Evolutionary conservation across 2,888 invertebrate genomes (phyloP).

Genomic region (Glyphotaelius pellucidus): DNA sequence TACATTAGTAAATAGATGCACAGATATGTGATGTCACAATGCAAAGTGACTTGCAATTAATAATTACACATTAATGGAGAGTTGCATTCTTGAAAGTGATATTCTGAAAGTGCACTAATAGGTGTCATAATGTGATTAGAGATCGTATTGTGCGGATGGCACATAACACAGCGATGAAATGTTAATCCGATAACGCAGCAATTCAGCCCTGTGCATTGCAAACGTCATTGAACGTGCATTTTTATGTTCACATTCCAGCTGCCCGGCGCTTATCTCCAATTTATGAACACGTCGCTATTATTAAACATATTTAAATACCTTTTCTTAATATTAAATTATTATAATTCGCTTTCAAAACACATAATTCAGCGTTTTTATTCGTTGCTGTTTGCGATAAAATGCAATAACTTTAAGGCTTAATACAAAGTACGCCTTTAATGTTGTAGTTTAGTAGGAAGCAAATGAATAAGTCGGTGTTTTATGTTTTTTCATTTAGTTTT

Average conservation of each 20-base stretch:
- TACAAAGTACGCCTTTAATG: neutral
- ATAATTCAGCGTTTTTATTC: neutral
- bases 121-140: too few species aligned
- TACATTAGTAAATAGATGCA: too few species aligned
- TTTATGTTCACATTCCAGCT: slow-evolving; percentile 6
- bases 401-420: neutral
- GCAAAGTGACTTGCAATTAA: too few species aligned
- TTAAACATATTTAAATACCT: neutral
- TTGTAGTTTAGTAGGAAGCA: neutral
- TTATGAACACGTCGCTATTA: neutral
- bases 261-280: neutral
- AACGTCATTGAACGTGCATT: slow-evolving; percentile 21
- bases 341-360: neutral
- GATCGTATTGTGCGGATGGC: too few species aligned
- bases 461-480: neutral
- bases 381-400: neutral
- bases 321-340: neutral
- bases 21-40: too few species aligned
- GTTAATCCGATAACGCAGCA: neutral
- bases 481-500: neutral
- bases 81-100: too few species aligned
- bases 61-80: too few species aligned
- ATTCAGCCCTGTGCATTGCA: slow-evolving; percentile 11
- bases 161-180: neutral
- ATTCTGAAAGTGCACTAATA: too few species aligned